Conservation (phyloP, 2,797 vertebrate genomes). For the Pseudocheirus occidentalis region DNA sequence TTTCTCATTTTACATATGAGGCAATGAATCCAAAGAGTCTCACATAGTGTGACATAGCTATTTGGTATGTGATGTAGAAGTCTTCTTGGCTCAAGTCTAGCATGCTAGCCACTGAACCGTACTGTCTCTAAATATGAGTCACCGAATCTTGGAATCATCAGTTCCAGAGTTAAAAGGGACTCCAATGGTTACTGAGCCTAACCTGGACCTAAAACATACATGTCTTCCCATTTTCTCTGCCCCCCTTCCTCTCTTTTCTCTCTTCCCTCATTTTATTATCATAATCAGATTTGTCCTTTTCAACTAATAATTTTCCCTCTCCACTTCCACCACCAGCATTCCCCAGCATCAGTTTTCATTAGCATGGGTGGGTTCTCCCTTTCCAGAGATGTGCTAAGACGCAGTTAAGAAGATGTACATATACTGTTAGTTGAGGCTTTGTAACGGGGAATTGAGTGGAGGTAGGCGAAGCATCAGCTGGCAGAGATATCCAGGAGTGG, state of each 20-base stretch:
- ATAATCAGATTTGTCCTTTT: background rate
- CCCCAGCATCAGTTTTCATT: background rate
- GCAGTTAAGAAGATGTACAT: background rate
- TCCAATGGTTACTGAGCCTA: background rate
- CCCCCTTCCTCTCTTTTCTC: background rate
- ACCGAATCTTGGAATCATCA: background rate
- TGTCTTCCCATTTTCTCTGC: too few species aligned
- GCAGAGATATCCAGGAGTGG: background rate
- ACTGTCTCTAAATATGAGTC: background rate
- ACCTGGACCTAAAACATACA: background rate
- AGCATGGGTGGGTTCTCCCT: too few species aligned
- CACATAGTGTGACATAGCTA: background rate
- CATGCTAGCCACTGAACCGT: background rate
- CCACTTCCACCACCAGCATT: background rate
- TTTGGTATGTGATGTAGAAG: background rate
- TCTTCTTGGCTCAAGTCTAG: background rate
- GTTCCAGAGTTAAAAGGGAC: background rate
- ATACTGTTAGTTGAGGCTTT: background rate
- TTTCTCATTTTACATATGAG: background rate
- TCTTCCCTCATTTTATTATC: background rate
- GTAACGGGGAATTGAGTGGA: background rate
- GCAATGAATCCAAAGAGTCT: background rate
- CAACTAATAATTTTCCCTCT: background rate
- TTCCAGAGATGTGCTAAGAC: background rate
- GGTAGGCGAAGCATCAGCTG: background rate